Evolutionary conservation across 2,888 invertebrate genomes (phyloP), one percentile per base, ranked within the genome.

Genomic region (Dimorphilus gyrociliatus): DNA sequence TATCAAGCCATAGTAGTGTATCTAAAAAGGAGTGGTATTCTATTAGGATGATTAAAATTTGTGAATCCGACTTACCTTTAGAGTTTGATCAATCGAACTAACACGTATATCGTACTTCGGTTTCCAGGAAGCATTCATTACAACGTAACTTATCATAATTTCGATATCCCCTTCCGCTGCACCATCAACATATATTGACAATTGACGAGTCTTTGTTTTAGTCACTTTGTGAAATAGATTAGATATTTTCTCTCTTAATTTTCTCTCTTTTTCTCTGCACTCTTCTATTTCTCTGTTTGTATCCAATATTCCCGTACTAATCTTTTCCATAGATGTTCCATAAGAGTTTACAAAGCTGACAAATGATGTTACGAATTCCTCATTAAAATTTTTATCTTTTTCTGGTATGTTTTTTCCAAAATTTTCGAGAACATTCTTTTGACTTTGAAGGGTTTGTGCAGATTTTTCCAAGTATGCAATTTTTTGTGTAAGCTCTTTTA

Each of bases 41-140:
- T 16, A 14, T 3, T 27, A 15, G n/a, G n/a, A 25, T 14, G 8
- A 7, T 14, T 25, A 8, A n/a, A n/a, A 7, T 14, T 10, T 14
- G n/a, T n/a, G n/a, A n/a, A n/a, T n/a, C n/a, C n/a, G n/a, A n/a
- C 33, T 39, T 33, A 48, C 50, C 45, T 45, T 48, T 44, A 46
- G 41, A 15, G 25, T 44, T 27, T 32, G 45, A 32, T 44, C 50
- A 39, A 37, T 46, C 27, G 49, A 45, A 39, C 35, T 51, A 19
- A 62, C 62, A n/a, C 64, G 46, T 29, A 65, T 52, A 38, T 65
- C 63, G 36, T 64, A 64, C 32, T 50, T 47, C 8, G 64, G 62
- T 6, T 48, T 46, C 64, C 64, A 64, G n/a, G 44, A 48, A n/a
- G 59, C 62, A 34, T 53, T 48, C 32, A 45, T 44, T 1, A 64